A percentile compares a stretch with the other conserved stretches of the same genome.
Conservation (phyloP, 2,113 vertebrate species). For the Nerophis ophidion region DNA sequence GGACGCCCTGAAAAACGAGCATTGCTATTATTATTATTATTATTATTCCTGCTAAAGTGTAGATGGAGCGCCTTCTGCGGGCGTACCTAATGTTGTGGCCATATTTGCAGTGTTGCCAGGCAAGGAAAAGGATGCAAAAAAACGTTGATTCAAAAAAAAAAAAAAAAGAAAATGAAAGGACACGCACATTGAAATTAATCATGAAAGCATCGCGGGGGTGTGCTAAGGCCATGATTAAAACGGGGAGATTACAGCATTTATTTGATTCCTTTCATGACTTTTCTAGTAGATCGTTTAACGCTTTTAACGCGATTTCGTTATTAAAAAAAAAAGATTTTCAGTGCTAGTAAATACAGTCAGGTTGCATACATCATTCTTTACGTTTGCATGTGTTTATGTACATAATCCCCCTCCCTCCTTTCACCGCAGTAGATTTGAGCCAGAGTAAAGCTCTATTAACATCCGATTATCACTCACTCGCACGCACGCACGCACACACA, state of each 20-base stretch:
- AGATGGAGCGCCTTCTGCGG: too few relatives aligned
- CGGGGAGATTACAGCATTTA: constrained; percentile 48
- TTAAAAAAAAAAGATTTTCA: constrained; percentile 61
- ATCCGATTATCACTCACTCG: constrained; percentile 9
- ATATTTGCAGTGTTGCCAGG: too few relatives aligned
- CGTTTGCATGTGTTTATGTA: constrained; percentile 25
- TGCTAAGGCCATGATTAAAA: constrained; percentile 61
- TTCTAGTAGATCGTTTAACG: constrained; percentile 24
- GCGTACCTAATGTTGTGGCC: too few relatives aligned
- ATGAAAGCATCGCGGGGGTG: neutral
- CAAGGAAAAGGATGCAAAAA: too few relatives aligned
- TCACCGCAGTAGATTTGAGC: constrained; percentile 46
- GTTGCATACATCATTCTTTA: constrained; percentile 47
- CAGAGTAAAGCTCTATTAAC: constrained; percentile 52
- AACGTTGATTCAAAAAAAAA: neutral
- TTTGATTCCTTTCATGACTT: constrained; percentile 35
- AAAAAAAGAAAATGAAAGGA: neutral
- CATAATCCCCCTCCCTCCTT: constrained; percentile 37
- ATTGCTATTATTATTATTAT: neutral
- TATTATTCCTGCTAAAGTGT: neutral
- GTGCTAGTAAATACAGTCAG: constrained; percentile 62
- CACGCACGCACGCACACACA: constrained; percentile 1
- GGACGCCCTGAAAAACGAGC: too few relatives aligned
- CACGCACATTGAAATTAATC: constrained; percentile 1
- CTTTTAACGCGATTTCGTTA: constrained; percentile 44